Percentiles rank a stretch among this genome's conserved stretches.
Conservation (phyloP, 1,140 invertebrate species). For the Lepidurus arcticus region DNA sequence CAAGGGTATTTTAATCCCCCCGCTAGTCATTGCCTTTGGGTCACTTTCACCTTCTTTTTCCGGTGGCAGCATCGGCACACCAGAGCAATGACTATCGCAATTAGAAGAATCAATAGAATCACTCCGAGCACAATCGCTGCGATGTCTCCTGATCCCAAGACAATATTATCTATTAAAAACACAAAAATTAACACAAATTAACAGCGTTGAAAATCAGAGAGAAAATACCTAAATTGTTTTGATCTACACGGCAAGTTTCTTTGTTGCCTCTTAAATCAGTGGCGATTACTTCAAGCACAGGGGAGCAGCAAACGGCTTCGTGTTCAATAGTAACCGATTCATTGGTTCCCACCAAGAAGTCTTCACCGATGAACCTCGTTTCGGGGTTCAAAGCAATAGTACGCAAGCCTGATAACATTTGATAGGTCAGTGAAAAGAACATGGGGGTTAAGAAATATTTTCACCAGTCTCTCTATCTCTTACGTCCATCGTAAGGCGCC, state of each 20-base stretch:
- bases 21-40: constrained; percentile 27
- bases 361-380: constrained; percentile 29
- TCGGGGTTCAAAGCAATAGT: constrained; percentile 31
- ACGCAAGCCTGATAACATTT: constrained; percentile 29
- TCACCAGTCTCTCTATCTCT: constrained; percentile 26
- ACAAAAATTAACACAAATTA: constrained; percentile 43
- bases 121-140: constrained; percentile 53
- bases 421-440: not conserved
- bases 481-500: constrained; percentile 28
- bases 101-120: constrained; percentile 49
- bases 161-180: constrained; percentile 31
- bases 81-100: constrained; percentile 46
- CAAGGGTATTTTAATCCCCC: not conserved
- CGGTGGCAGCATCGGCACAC: constrained; percentile 51
- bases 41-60: constrained; percentile 36
- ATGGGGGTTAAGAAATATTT: not conserved
- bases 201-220: not conserved
- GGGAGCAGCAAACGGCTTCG: constrained; percentile 29
- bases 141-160: constrained; percentile 47
- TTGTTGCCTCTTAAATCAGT: constrained; percentile 31
- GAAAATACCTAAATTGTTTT: constrained; percentile 19
- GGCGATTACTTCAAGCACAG: constrained; percentile 27
- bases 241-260: constrained; percentile 28
- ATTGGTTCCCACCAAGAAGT: constrained; percentile 34
- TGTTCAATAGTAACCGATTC: constrained; percentile 30